These are phyloP conservation scores for Limenitis camilla DNA, from an alignment of 2,888 invertebrate species.

Conservation along the genomic window DNA sequence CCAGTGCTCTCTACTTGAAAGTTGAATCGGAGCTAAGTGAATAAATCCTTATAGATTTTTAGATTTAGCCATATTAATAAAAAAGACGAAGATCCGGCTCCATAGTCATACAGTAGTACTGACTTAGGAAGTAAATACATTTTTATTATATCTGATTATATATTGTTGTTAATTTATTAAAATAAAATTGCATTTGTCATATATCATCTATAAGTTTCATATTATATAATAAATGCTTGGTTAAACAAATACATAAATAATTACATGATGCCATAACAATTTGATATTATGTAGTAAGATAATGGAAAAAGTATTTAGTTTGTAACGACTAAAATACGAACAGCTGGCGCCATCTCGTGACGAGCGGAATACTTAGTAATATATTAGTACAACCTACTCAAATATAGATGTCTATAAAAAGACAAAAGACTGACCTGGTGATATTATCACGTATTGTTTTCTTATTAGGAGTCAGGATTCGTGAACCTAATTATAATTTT, in stretches of 20 bases:
- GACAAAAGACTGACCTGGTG: no score
- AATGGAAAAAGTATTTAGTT: not conserved
- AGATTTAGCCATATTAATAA: constrained; percentile 15
- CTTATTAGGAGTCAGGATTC: no score
- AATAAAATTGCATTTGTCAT: no score
- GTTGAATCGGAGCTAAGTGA: constrained; percentile 35
- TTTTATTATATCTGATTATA: no score
- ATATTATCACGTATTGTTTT: no score
- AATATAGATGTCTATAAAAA: constrained; percentile 5
- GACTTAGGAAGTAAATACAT: not conserved
- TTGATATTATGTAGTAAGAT: no score
- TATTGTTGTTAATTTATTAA: no score
- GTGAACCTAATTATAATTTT: no score
- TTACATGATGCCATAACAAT: no score
- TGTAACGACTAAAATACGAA: not conserved
- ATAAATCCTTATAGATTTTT: constrained; percentile 28
- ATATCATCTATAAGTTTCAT: no score
- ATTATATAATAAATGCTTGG: no score
- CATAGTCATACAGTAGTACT: constrained; percentile 11
- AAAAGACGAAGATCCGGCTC: constrained; percentile 27
- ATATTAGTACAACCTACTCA: not conserved
- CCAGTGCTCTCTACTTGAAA: constrained; percentile 28
- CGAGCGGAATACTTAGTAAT: constrained; percentile 4
- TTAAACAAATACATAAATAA: no score
- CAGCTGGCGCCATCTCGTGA: constrained; percentile 12